These are phyloP conservation scores for Tupiocoris notatus DNA, from an alignment of 2,888 invertebrate genomes.

Conservation along the genomic window DNA sequence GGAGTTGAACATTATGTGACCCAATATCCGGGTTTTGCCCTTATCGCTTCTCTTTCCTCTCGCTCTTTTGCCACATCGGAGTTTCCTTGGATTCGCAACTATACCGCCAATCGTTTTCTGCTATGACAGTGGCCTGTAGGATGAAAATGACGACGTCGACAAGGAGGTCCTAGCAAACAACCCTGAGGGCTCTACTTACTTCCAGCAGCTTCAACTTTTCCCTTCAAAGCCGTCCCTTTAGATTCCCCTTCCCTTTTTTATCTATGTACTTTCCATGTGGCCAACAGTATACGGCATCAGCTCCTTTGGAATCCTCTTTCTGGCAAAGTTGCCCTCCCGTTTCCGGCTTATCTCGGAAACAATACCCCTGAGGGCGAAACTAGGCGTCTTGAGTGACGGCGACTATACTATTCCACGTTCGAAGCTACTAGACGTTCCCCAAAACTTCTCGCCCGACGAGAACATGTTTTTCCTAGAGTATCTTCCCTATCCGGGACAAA, in stretches of 20 bases:
- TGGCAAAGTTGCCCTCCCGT: neutral
- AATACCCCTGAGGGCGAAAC: slow-evolving; percentile 16
- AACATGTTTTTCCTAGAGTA: neutral
- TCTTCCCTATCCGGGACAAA: neutral
- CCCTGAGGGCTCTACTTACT: slow-evolving; percentile 20
- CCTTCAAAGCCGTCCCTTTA: too few relatives aligned
- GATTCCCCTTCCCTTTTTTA: neutral
- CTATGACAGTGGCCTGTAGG: neutral
- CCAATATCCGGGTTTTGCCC: slow-evolving; percentile 14
- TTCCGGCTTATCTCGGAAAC: slow-evolving; percentile 19
- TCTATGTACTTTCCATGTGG: neutral
- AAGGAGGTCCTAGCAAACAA: slow-evolving; percentile 13
- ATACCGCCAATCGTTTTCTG: neutral
- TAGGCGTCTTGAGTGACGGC: neutral
- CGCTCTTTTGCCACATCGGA: neutral
- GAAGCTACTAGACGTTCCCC: neutral
- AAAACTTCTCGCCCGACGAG: neutral
- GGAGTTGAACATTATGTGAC: slow-evolving; percentile 21
- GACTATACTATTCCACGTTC: neutral
- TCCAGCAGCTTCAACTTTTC: too few relatives aligned
- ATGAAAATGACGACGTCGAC: neutral
- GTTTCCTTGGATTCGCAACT: neutral
- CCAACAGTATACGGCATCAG: too few relatives aligned
- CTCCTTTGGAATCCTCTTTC: neutral
- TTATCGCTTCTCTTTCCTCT: neutral